phyloP scores from a whole-genome alignment of 2,797 vertebrate species.

The Cichlasoma orientale region DNA sequence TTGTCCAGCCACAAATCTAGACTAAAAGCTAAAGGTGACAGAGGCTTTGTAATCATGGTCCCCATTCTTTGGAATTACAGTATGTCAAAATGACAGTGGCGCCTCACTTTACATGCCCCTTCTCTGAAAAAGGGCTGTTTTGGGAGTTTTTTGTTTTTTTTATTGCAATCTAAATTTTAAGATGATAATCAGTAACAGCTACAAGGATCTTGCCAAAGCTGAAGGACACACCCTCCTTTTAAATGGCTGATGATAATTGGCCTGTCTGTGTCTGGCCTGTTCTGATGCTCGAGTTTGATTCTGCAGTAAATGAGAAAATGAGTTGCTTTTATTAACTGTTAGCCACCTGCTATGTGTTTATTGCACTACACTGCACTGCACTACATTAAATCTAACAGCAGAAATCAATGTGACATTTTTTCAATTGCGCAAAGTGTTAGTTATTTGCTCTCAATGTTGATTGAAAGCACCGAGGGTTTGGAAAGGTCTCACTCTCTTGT shows the following conservation, averaged over 20 bases:
- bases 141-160: neutral
- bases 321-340: conserved; percentile 44
- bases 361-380: conserved; percentile 11
- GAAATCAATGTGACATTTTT: conserved; percentile 49
- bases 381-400: conserved; percentile 41
- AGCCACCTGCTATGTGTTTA: conserved; percentile 45
- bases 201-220: conserved; percentile 11
- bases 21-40: neutral
- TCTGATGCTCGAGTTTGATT: conserved; percentile 26
- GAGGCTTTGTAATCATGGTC: neutral
- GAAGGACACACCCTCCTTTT: conserved; percentile 15
- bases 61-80: neutral
- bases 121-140: neutral
- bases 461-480: neutral
- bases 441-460: conserved; percentile 42
- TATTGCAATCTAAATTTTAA: conserved; percentile 24
- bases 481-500: conserved; percentile 10
- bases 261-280: conserved; percentile 39
- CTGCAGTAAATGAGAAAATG: conserved; percentile 25
- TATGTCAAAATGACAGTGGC: neutral
- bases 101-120: neutral
- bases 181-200: conserved; percentile 37
- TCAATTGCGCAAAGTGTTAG: conserved; percentile 39
- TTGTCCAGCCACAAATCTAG: neutral
- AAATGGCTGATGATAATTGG: conserved; percentile 36